Evolutionary conservation across 1,140 invertebrate genomes (phyloP).

Genomic region (Drosophila fuyamai): DNA sequence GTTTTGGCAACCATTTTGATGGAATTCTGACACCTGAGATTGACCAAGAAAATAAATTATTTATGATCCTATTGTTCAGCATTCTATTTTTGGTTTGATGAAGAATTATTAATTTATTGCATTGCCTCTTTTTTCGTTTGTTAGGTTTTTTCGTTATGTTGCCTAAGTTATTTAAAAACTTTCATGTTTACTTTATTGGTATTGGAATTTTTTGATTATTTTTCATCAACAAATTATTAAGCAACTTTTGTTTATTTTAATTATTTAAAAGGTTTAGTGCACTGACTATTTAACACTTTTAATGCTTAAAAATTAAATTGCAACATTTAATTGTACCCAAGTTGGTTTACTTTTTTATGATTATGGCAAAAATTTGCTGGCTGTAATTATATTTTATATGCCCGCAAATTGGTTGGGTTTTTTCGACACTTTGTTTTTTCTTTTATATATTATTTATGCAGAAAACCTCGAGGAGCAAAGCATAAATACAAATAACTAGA

Average conservation of each 20-base stretch:
- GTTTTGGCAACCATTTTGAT: constrained; percentile 6
- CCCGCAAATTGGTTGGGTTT: constrained; percentile 41
- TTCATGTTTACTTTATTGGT: too few relatives aligned
- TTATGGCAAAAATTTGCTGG: constrained; percentile 51
- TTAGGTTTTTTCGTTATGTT: neutral
- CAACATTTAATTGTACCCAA: constrained; percentile 16
- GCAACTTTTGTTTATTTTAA: constrained; percentile 1
- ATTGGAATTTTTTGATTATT: neutral
- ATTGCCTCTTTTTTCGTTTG: neutral
- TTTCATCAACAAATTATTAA: neutral
- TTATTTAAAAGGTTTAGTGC: constrained; percentile 15
- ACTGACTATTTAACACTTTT: constrained; percentile 34
- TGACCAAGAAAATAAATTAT: constrained; percentile 7
- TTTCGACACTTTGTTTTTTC: constrained; percentile 25
- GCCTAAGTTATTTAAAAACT: too few relatives aligned
- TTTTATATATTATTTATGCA: constrained; percentile 16
- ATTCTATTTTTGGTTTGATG: constrained; percentile 1
- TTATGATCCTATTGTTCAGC: constrained; percentile 5
- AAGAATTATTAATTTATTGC: neutral
- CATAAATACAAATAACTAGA: constrained; percentile 47
- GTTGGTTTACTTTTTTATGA: constrained; percentile 18
- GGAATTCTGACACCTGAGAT: constrained; percentile 19
- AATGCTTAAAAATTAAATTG: constrained; percentile 24
- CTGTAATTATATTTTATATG: constrained; percentile 62
- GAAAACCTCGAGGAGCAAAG: constrained; percentile 1